A percentile compares a stretch with the other conserved stretches of the same genome.
These are phyloP conservation scores for Chesias legatella DNA, from an alignment of 2,888 invertebrate species.

Conservation along the genomic window DNA sequence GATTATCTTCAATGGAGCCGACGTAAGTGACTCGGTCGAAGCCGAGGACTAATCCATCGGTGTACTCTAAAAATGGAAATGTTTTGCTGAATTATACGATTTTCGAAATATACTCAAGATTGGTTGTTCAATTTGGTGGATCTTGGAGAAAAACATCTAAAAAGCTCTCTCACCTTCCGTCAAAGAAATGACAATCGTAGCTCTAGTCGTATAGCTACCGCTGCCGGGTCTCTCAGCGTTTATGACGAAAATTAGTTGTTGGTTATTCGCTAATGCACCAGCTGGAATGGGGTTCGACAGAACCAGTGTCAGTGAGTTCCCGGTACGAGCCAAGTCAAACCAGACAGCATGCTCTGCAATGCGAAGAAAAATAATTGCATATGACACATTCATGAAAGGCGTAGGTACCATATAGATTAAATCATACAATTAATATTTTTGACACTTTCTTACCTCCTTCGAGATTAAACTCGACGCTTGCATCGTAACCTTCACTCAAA, in stretches of 20 bases:
- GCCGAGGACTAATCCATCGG: constrained; percentile 23
- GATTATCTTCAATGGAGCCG: constrained; percentile 29
- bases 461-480: constrained; percentile 31
- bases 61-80: constrained; percentile 24
- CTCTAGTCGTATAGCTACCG: constrained; percentile 13
- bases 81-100: too few species aligned
- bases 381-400: too few species aligned
- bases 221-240: constrained; percentile 14
- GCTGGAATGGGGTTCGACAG: constrained; percentile 27
- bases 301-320: constrained; percentile 20
- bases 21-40: constrained; percentile 34
- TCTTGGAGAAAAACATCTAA: too few species aligned
- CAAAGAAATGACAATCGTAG: constrained; percentile 21
- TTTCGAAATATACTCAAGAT: too few species aligned
- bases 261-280: constrained; percentile 31
- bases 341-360: constrained; percentile 38
- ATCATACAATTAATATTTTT: not conserved
- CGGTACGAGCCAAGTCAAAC: constrained; percentile 26
- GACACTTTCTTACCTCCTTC: constrained; percentile 33
- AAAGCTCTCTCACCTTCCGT: constrained; percentile 8
- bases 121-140: too few species aligned
- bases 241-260: constrained; percentile 32
- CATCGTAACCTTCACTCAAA: constrained; percentile 29
- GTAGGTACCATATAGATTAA: too few species aligned
- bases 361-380: too few species aligned